phyloP scores from a whole-genome alignment of 2,113 vertebrate genomes.

The Paradisaea rubra region DNA sequence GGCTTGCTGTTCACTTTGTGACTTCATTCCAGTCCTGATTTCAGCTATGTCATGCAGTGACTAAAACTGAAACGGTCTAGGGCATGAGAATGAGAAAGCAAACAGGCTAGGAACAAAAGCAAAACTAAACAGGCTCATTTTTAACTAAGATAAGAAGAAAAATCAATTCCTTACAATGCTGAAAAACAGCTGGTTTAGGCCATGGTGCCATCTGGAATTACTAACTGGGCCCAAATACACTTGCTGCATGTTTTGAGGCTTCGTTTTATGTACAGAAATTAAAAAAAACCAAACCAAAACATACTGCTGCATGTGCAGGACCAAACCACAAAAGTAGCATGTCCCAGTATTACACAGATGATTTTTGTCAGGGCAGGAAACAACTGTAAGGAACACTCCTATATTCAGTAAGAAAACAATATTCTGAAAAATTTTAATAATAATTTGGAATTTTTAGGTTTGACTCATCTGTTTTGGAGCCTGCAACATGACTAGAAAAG shows the following conservation, averaged over 20 bases:
- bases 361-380: background rate
- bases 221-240: background rate
- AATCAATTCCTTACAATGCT: background rate
- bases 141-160: background rate
- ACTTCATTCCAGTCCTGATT: background rate
- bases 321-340: background rate
- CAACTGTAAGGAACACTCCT: background rate
- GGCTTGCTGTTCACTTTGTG: background rate
- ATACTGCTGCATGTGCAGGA: background rate
- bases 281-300: background rate
- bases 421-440: background rate
- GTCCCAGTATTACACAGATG: background rate
- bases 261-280: background rate
- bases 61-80: background rate
- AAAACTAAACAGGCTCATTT: background rate
- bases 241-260: background rate
- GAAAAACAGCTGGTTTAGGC: background rate
- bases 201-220: background rate
- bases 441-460: background rate
- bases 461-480: background rate
- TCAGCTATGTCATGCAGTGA: background rate
- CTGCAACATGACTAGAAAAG: background rate
- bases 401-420: background rate
- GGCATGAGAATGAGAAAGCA: slow-evolving; percentile 14
- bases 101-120: background rate